phyloP scores from a whole-genome alignment of 1,140 invertebrate genomes.

The Spodoptera frugiperda region DNA sequence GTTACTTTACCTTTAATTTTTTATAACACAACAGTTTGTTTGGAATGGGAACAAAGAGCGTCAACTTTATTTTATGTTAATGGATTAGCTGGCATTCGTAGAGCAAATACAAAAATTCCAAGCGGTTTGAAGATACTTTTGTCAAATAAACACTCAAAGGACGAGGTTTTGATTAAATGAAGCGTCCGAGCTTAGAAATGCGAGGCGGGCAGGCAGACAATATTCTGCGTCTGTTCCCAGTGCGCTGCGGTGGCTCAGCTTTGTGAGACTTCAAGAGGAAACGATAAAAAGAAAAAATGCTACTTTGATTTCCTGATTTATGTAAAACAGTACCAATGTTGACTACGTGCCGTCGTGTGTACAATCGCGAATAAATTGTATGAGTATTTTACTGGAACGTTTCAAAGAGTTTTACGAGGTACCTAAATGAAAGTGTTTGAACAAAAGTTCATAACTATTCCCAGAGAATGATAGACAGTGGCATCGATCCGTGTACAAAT shows the following conservation, averaged over 20 bases:
- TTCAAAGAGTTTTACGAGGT: too few species aligned
- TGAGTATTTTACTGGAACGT: neutral
- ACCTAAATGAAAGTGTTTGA: neutral
- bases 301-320: conserved; percentile 60
- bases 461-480: neutral
- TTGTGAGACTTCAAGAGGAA: conserved; percentile 55
- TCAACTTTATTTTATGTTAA: conserved; percentile 29
- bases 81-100: conserved; percentile 32
- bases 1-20: neutral
- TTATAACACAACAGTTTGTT: neutral
- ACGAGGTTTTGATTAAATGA: conserved; percentile 66
- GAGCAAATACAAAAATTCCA: conserved; percentile 40
- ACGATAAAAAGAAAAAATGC: conserved; percentile 60
- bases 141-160: conserved; percentile 65
- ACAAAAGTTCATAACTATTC: neutral
- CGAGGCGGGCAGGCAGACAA: conserved; percentile 52
- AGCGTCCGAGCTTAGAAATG: conserved; percentile 61
- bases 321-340: conserved; percentile 27
- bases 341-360: conserved; percentile 8
- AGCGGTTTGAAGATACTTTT: conserved; percentile 55
- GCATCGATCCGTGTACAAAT: conserved; percentile 16
- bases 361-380: neutral
- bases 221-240: conserved; percentile 50
- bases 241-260: conserved; percentile 52
- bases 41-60: neutral